Conservation (phyloP, 2,797 vertebrate genomes). For the Enteromius trimaculatus region DNA sequence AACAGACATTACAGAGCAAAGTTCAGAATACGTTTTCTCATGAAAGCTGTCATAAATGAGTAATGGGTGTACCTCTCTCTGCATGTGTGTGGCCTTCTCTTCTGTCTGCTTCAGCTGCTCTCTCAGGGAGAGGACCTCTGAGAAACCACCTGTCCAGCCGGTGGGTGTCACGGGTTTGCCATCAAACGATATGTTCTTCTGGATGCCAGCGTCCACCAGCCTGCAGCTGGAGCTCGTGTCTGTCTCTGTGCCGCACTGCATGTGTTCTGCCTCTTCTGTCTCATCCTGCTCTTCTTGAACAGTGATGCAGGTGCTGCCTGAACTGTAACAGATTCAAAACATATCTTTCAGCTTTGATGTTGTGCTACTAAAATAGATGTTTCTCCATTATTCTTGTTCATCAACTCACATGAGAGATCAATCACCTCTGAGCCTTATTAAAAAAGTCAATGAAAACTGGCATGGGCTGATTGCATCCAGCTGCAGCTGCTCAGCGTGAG, state of each 20-base stretch:
- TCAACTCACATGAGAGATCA: too few relatives aligned
- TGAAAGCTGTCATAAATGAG: not conserved
- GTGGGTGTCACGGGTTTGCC: slow-evolving; percentile 75
- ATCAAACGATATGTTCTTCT: slow-evolving; percentile 84
- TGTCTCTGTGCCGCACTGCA: slow-evolving; percentile 43
- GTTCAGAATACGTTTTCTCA: not conserved
- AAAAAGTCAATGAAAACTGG: too few relatives aligned
- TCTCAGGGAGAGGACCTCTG: slow-evolving; percentile 79
- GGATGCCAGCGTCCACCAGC: slow-evolving; percentile 79
- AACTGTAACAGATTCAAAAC: slow-evolving; percentile 62
- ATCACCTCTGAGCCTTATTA: too few relatives aligned
- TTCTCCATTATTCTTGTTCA: not conserved
- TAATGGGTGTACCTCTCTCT: slow-evolving; percentile 74
- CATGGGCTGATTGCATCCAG: too few relatives aligned
- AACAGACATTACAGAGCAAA: slow-evolving; percentile 17
- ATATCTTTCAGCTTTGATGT: not conserved
- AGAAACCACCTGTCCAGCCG: slow-evolving; percentile 74
- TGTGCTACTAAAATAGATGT: not conserved
- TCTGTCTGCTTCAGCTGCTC: slow-evolving; percentile 83
- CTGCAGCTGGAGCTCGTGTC: slow-evolving; percentile 73
- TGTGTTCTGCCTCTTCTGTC: slow-evolving; percentile 42
- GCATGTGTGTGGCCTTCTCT: slow-evolving; percentile 77
- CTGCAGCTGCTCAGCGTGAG: too few relatives aligned
- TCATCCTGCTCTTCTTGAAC: slow-evolving; percentile 74
- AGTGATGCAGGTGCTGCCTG: slow-evolving; percentile 71